A percentile compares a stretch with the other conserved stretches of the same genome.
Conservation (phyloP, 2,888 invertebrate species). For the Lamellibrachia columna region DNA sequence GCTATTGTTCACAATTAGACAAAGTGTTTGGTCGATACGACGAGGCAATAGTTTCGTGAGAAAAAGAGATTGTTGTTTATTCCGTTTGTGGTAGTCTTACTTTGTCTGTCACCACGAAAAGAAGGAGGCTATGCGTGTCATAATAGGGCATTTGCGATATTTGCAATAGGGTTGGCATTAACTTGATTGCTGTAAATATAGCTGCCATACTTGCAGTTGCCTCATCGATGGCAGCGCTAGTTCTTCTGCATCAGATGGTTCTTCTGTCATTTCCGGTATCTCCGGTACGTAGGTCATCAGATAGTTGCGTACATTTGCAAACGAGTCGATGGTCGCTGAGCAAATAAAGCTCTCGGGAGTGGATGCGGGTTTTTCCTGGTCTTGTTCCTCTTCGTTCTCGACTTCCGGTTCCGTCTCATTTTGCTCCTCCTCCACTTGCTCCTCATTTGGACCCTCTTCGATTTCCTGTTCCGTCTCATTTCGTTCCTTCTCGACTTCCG, state of each 20-base stretch:
- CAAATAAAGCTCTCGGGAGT: not conserved
- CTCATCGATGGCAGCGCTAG: not conserved
- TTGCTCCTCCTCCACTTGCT: not conserved
- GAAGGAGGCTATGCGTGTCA: not conserved
- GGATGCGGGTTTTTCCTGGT: not conserved
- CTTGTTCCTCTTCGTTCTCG: not conserved
- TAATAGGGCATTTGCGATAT: not conserved
- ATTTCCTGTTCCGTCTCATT: too few species aligned
- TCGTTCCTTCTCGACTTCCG: too few species aligned
- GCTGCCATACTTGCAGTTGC: not conserved
- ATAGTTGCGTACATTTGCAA: not conserved
- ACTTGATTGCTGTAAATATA: not conserved
- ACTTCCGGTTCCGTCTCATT: not conserved
- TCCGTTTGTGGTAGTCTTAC: not conserved
- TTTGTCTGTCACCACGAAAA: too few species aligned
- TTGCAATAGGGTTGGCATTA: too few species aligned
- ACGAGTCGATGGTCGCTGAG: not conserved
- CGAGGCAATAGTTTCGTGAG: not conserved
- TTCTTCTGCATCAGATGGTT: not conserved
- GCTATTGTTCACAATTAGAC: too few species aligned
- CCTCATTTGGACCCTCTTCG: not conserved
- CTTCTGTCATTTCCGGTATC: not conserved
- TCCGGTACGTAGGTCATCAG: slow-evolving; percentile 9
- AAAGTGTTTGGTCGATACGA: too few species aligned
- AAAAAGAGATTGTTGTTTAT: not conserved